Conservation (phyloP, 2,888 invertebrate genomes). For the Ectemnius lituratus region DNA sequence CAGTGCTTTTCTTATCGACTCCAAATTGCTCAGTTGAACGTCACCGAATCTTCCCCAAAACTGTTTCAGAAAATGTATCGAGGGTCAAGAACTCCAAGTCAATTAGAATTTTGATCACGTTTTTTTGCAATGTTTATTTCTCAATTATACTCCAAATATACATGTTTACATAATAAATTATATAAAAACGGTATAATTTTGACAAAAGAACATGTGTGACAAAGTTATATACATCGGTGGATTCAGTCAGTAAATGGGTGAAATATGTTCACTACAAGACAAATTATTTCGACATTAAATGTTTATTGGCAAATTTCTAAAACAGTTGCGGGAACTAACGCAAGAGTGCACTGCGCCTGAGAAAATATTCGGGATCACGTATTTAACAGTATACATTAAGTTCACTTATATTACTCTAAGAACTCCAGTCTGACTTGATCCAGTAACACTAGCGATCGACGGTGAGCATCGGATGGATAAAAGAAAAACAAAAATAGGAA, state of each 20-base stretch:
- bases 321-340: slow-evolving; percentile 76
- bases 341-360: slow-evolving; percentile 69
- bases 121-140: slow-evolving; percentile 75
- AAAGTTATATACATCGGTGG: slow-evolving; percentile 75
- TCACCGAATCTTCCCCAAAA: slow-evolving; percentile 75
- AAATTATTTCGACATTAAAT: slow-evolving; percentile 63
- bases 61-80: slow-evolving; percentile 75
- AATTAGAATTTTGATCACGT: slow-evolving; percentile 68
- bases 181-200: slow-evolving; percentile 76
- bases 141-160: slow-evolving; percentile 76
- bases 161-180: slow-evolving; percentile 77
- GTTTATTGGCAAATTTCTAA: slow-evolving; percentile 71
- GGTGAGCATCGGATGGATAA: slow-evolving; percentile 3
- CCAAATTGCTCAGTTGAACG: slow-evolving; percentile 19
- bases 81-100: slow-evolving; percentile 72
- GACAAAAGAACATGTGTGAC: slow-evolving; percentile 73
- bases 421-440: slow-evolving; percentile 4
- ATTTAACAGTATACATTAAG: slow-evolving; percentile 17
- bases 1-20: slow-evolving; percentile 31
- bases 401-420: slow-evolving; percentile 19
- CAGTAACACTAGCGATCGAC: slow-evolving; percentile 15
- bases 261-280: slow-evolving; percentile 57
- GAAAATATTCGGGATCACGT: slow-evolving; percentile 25
- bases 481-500: neutral
- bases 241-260: slow-evolving; percentile 69